Conservation (phyloP, 2,888 invertebrate species). For the Cephus nigrinus region DNA sequence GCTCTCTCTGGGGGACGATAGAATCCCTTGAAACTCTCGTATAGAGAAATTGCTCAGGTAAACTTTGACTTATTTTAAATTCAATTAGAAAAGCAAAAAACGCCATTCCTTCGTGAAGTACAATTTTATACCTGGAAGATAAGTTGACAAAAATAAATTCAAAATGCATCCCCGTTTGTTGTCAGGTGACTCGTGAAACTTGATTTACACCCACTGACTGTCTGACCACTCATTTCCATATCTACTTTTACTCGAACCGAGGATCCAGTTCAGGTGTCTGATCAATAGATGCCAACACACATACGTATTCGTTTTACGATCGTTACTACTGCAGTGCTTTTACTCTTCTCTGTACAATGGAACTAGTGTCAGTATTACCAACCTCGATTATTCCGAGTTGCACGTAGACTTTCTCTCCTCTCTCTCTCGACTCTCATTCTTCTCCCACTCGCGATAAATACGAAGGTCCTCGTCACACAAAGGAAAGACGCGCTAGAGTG, state of each 20-base stretch:
- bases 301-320: neutral
- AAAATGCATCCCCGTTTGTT: neutral
- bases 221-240: neutral
- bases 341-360: neutral
- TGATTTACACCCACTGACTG: neutral
- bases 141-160: neutral
- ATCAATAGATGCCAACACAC: neutral
- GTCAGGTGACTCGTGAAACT: neutral
- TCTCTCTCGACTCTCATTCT: neutral
- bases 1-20: neutral
- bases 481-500: neutral
- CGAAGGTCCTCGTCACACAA: neutral
- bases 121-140: neutral
- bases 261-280: neutral
- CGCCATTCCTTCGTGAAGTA: neutral
- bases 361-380: neutral
- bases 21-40: neutral
- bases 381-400: neutral
- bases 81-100: neutral
- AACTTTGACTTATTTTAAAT: neutral
- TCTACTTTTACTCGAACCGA: neutral
- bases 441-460: neutral
- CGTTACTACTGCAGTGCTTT: neutral
- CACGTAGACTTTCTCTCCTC: neutral
- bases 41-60: neutral